These are phyloP conservation scores for Tinea semifulvella DNA, from an alignment of 2,888 invertebrate species.

Conservation along the genomic window DNA sequence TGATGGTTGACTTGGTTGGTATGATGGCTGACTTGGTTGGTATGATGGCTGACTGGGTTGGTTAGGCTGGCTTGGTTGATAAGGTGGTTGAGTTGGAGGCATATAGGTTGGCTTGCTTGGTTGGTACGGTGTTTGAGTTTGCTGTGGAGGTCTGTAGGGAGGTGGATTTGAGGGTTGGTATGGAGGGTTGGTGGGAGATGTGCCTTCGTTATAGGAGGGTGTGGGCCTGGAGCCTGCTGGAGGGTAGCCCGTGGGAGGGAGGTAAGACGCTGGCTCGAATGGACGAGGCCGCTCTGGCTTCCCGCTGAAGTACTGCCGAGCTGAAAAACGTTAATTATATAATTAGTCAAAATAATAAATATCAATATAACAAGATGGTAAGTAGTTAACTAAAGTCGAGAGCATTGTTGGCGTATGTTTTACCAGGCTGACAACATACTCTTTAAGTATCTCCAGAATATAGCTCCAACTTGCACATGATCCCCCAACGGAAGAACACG, in stretches of 20 bases:
- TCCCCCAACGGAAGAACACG: too few species aligned
- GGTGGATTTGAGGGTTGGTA: slow-evolving; percentile 24
- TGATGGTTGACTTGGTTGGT: slow-evolving; percentile 24
- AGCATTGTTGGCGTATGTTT: too few species aligned
- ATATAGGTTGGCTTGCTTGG: slow-evolving; percentile 3
- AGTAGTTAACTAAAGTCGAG: too few species aligned
- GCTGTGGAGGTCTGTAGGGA: slow-evolving; percentile 21
- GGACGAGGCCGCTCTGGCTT: slow-evolving; percentile 75
- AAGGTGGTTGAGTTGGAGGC: slow-evolving; percentile 21
- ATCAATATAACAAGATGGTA: too few species aligned
- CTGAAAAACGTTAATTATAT: too few species aligned
- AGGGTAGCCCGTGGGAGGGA: slow-evolving; percentile 51
- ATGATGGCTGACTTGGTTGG: slow-evolving; percentile 24
- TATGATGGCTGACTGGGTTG: slow-evolving; percentile 28
- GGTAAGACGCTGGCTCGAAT: slow-evolving; percentile 62
- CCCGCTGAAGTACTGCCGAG: slow-evolving; percentile 73
- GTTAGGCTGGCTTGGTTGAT: slow-evolving; percentile 29
- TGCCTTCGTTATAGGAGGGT: slow-evolving; percentile 48
- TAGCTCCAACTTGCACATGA: too few species aligned
- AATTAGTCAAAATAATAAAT: too few species aligned
- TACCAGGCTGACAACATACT: too few species aligned
- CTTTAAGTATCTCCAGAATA: too few species aligned
- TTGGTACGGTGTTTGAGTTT: slow-evolving; percentile 19
- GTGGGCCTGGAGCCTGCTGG: slow-evolving; percentile 48
- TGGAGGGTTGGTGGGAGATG: slow-evolving; percentile 31